phyloP scores from a whole-genome alignment of 2,797 vertebrate species.

The Picus viridis region DNA sequence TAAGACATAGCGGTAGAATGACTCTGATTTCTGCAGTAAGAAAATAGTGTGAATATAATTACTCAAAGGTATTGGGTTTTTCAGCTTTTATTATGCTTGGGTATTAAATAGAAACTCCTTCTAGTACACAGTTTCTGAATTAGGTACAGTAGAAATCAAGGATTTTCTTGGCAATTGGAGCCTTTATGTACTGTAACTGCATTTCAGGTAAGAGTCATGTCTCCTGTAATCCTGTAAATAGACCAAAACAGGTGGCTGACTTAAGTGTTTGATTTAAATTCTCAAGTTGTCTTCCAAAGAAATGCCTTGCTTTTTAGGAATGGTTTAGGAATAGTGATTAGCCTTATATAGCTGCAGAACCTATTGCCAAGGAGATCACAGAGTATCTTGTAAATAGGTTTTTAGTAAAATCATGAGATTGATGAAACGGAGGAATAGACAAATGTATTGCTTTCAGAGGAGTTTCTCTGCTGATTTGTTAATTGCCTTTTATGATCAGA shows the following conservation, averaged over 20 bases:
- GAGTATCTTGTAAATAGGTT: neutral
- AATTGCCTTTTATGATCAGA: conserved; percentile 7
- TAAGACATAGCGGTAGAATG: neutral
- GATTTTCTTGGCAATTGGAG: conserved; percentile 56
- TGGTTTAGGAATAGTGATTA: conserved; percentile 48
- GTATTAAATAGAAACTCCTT: conserved; percentile 38
- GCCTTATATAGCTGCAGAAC: conserved; percentile 2
- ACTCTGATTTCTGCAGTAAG: neutral
- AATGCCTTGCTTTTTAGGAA: conserved; percentile 52
- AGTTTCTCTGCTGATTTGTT: conserved; percentile 21
- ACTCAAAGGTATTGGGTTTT: conserved; percentile 16
- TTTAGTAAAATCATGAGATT: neutral
- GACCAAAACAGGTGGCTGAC: conserved; percentile 54
- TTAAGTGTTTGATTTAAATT: conserved; percentile 54
- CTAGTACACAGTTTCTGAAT: conserved; percentile 49
- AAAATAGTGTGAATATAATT: conserved; percentile 8
- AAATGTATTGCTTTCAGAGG: neutral
- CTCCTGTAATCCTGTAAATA: conserved; percentile 54
- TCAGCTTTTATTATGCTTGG: conserved; percentile 22
- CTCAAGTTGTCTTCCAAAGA: conserved; percentile 51
- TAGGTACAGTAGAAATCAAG: conserved; percentile 40
- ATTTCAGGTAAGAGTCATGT: conserved; percentile 34
- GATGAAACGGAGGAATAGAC: neutral
- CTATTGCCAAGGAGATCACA: neutral
- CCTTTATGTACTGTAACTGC: conserved; percentile 21